Evolutionary conservation across 2,888 invertebrate species (phyloP), one percentile per base, ranked within the genome.

Genomic region (Laspeyria flexula): DNA sequence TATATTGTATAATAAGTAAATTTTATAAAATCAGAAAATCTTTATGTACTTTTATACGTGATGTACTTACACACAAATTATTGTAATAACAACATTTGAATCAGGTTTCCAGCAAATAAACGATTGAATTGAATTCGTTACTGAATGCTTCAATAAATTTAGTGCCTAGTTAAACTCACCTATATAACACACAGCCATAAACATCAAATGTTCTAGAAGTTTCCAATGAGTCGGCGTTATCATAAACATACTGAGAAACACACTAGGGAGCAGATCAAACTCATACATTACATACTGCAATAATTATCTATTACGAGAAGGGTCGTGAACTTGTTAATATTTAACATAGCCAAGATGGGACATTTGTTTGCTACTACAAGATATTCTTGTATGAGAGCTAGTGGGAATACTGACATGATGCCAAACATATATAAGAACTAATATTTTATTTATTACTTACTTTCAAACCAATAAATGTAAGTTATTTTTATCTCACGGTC

Each of bases 261-360:
- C 48, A 13, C 51, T 6, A 5, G 40, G 49, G 55, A 45, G 18
- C 29, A 15, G 30, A 27, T 30, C 11, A 37, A 37, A 12, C 21
- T 29, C 13, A 29, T 43, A 29, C 40, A 52, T 60, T 60, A 49
- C 51, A 60, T 51, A 52, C 38, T 47, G 40, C 42, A 63, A 60
- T 64, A 60, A 60, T 63, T 63, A 67, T 60, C 56, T 60, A 55
- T 67, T 55, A 56, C 30, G n/a, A 16, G 35, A 40, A 42, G 42
- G 23, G 33, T 46, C 34, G 25, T 39, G 43, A 34, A 48, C 39
- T 31, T 13, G 31, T 67, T 56, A 67, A 63, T 60, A 56, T 60
- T 60, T 63, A 60, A 63, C 37, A 21, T 21, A 31, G 21, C 5
- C 30, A 30, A 33, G 29, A 50, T 51, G 30, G 44, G 39, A 61